phyloP scores from a whole-genome alignment of 2,888 invertebrate species.

The Athrips mouffetella region DNA sequence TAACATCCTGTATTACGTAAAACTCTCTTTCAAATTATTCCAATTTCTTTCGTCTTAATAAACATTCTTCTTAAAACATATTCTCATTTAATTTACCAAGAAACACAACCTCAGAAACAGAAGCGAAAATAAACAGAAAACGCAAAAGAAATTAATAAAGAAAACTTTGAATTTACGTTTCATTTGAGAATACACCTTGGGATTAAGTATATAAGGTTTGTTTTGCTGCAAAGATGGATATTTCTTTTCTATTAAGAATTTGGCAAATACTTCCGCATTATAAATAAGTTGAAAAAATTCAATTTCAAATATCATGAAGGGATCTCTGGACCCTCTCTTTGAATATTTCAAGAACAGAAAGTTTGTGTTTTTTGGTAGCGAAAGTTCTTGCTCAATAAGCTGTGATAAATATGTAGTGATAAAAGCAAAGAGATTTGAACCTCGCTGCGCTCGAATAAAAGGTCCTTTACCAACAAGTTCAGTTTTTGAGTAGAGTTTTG shows the following conservation, averaged over 20 bases:
- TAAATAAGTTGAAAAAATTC: constrained; percentile 56
- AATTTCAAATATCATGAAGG: constrained; percentile 64
- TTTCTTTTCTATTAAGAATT: constrained; percentile 47
- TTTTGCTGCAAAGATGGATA: constrained; percentile 47
- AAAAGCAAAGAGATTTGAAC: too few relatives aligned
- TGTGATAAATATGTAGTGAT: too few relatives aligned
- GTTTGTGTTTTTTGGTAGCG: too few relatives aligned
- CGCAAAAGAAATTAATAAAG: not conserved
- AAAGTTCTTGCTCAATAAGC: too few relatives aligned
- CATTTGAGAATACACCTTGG: not conserved
- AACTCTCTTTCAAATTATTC: too few relatives aligned
- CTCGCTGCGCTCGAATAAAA: too few relatives aligned
- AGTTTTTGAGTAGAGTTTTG: too few relatives aligned
- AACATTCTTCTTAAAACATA: too few relatives aligned
- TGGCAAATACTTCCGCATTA: constrained; percentile 47
- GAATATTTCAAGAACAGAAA: too few relatives aligned
- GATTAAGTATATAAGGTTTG: constrained; percentile 24
- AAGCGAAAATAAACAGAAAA: not conserved
- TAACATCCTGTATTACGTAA: too few relatives aligned
- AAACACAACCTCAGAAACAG: not conserved
- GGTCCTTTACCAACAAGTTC: too few relatives aligned
- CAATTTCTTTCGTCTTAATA: too few relatives aligned
- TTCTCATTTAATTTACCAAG: not conserved
- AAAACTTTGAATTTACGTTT: not conserved
- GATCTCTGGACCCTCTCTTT: constrained; percentile 32